Conservation (phyloP, 2,113 vertebrate species). For the Cnemophilus loriae region DNA sequence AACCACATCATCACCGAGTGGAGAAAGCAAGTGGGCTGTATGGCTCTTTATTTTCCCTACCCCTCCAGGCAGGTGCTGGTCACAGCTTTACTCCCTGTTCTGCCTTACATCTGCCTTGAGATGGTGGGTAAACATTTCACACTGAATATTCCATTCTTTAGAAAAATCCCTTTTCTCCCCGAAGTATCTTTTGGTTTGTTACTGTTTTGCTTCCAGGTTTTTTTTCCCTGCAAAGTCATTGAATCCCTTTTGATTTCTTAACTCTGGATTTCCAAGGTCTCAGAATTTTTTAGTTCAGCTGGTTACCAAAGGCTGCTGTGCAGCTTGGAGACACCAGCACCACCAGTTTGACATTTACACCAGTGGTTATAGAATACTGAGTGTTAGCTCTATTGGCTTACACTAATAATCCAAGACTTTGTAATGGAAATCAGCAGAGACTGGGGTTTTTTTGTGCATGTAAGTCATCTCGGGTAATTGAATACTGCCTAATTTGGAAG, state of each 20-base stretch:
- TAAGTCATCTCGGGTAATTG: background rate
- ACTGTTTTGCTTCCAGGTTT: background rate
- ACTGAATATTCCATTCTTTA: background rate
- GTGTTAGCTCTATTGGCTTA: background rate
- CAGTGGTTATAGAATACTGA: background rate
- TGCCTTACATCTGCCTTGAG: background rate
- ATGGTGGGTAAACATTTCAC: background rate
- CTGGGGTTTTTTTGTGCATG: background rate
- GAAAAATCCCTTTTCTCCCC: background rate
- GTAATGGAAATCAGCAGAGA: background rate
- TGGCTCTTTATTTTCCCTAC: background rate
- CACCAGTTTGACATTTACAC: background rate
- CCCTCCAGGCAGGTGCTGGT: background rate
- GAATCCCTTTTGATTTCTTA: background rate
- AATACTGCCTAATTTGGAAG: background rate
- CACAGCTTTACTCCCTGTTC: background rate
- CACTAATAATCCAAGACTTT: background rate
- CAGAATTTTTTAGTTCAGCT: background rate
- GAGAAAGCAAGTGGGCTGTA: background rate
- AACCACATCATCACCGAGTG: background rate
- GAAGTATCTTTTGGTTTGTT: background rate
- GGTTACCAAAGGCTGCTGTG: background rate
- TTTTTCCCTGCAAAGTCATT: background rate
- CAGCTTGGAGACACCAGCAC: background rate
- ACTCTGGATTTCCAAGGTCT: background rate